phyloP scores from a whole-genome alignment of 2,113 vertebrate genomes.

The Colaptes auratus region DNA sequence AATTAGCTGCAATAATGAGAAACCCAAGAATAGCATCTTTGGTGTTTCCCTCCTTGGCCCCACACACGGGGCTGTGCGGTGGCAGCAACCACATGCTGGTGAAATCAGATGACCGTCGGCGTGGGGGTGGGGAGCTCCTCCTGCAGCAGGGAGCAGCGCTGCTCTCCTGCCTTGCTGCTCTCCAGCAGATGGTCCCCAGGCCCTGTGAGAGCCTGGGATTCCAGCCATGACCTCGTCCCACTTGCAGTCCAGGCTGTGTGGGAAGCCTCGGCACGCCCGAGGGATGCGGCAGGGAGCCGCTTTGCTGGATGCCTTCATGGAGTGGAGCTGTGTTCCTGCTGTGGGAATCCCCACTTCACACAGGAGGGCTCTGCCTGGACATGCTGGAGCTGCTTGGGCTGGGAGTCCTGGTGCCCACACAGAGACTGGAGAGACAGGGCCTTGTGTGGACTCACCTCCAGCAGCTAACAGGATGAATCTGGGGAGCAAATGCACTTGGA shows the following conservation, averaged over 20 bases:
- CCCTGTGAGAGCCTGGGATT: fast-evolving
- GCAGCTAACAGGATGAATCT: background rate
- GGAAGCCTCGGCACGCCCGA: background rate
- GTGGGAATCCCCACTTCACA: slow-evolving; percentile 12
- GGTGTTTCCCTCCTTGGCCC: background rate
- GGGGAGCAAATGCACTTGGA: background rate
- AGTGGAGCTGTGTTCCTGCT: background rate
- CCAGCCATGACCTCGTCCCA: background rate
- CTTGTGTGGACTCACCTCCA: background rate
- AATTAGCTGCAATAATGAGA: background rate
- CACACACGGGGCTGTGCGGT: fast-evolving
- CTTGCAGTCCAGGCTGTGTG: no score
- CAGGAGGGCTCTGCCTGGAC: background rate
- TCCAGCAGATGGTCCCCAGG: fast-evolving
- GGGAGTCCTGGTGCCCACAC: background rate
- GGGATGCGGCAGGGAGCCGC: background rate
- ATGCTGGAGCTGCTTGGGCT: background rate
- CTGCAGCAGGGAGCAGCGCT: fast-evolving
- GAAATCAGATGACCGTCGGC: background rate
- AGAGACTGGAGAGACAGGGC: background rate
- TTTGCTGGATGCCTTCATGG: background rate
- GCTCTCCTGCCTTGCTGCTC: background rate
- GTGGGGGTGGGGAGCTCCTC: background rate
- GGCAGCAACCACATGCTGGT: background rate
- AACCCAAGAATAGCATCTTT: fast-evolving